phyloP scores from a whole-genome alignment of 2,797 vertebrate genomes.

The Peromyscus nudipes region DNA sequence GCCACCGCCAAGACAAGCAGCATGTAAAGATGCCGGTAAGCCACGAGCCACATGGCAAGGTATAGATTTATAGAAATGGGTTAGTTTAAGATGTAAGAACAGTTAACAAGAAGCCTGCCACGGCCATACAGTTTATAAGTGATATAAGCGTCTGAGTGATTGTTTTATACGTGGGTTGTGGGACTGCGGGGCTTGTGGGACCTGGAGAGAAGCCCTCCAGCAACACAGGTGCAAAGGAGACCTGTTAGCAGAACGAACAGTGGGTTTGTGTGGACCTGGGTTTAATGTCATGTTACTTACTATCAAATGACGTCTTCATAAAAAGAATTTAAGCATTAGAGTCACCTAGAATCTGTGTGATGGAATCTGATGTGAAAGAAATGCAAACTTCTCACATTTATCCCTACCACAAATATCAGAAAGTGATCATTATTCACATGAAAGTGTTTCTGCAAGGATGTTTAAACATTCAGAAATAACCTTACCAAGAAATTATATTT shows the following conservation, averaged over 20 bases:
- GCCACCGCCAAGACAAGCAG: too few species aligned
- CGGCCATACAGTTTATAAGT: too few species aligned
- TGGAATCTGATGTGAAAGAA: background rate
- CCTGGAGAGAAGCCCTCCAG: too few species aligned
- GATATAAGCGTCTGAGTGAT: too few species aligned
- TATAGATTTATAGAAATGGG: too few species aligned
- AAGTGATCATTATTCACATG: background rate
- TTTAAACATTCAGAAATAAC: constrained; percentile 26
- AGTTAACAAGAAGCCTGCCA: too few species aligned
- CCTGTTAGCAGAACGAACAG: background rate
- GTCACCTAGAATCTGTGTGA: background rate
- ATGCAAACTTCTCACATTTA: background rate
- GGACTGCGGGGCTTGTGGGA: too few species aligned
- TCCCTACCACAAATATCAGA: background rate
- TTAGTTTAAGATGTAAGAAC: too few species aligned
- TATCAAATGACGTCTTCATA: background rate
- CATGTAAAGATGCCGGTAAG: too few species aligned
- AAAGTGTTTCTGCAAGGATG: background rate
- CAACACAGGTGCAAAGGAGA: background rate
- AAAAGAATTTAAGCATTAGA: background rate
- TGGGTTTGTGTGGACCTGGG: background rate
- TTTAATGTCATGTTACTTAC: background rate
- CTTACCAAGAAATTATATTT: constrained; percentile 24
- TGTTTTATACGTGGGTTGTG: too few species aligned
- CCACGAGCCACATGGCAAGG: too few species aligned